Evolutionary conservation across 64 coral and sea anemone species (phyloP).

Genomic region (Montipora capricornis): DNA sequence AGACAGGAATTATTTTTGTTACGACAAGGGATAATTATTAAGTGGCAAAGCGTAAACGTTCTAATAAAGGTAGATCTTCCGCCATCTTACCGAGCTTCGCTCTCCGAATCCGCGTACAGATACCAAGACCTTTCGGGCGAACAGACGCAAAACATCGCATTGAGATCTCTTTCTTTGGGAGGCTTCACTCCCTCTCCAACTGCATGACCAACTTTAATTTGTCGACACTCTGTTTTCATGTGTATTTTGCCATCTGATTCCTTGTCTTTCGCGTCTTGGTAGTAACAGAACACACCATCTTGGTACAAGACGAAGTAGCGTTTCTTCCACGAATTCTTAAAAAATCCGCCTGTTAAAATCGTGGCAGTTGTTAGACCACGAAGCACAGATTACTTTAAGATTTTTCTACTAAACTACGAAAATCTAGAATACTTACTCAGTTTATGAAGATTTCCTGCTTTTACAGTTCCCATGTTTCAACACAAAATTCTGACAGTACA

Average conservation of each 20-base stretch:
- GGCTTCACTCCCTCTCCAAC: conserved; percentile 94
- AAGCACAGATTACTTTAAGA: not conserved
- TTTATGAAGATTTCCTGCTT: conserved; percentile 91
- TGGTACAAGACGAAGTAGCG: conserved; percentile 90
- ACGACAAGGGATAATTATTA: not conserved
- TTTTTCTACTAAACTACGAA: not conserved
- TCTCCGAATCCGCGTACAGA: conserved; percentile 83
- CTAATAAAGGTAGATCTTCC: not conserved
- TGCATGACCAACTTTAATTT: conserved; percentile 68
- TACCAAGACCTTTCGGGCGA: conserved; percentile 88
- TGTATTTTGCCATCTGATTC: conserved; percentile 94
- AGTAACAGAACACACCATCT: conserved; percentile 94
- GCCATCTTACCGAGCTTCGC: conserved; percentile 76
- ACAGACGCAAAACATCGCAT: conserved; percentile 82
- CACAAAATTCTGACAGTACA: too few species aligned
- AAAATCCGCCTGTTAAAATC: conserved; percentile 80
- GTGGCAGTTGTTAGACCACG: not conserved
- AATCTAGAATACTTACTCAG: conserved; percentile 60
- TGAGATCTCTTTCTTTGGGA: conserved; percentile 69
- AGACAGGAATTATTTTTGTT: not conserved
- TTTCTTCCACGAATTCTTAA: conserved; percentile 95
- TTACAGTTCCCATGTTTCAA: conserved; percentile 85
- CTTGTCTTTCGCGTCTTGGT: conserved; percentile 86
- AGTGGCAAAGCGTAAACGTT: not conserved
- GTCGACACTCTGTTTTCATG: conserved; percentile 88